phyloP scores from a whole-genome alignment of 2,797 vertebrate species.

The Phalloptychus januarius region DNA sequence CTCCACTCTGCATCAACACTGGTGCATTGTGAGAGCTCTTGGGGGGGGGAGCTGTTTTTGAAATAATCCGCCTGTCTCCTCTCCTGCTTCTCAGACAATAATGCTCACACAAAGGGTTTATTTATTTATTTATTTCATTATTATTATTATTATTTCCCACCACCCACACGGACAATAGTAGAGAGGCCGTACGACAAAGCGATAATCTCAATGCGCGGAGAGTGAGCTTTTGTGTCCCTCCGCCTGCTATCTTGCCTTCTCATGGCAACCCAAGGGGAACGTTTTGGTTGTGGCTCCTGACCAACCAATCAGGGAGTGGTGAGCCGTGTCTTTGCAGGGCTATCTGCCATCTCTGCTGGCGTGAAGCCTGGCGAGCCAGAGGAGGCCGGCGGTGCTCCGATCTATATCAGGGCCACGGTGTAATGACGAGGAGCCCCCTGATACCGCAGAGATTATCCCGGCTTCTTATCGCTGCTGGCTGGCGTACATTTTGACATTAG shows the following conservation, averaged over 20 bases:
- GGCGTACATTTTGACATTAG: conserved; percentile 73
- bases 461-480: conserved; percentile 70
- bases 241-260: conserved; percentile 60
- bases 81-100: conserved; percentile 77
- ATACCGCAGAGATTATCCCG: conserved; percentile 75
- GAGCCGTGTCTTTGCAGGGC: conserved; percentile 71
- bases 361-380: conserved; percentile 62
- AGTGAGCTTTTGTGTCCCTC: conserved; percentile 56
- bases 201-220: conserved; percentile 65
- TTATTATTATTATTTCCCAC: conserved; percentile 43
- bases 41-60: conserved; percentile 63
- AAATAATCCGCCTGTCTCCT: conserved; percentile 76
- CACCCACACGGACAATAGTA: conserved; percentile 67
- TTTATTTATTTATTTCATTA: neutral
- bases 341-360: conserved; percentile 72
- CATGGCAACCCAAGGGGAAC: conserved; percentile 44
- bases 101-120: conserved; percentile 68
- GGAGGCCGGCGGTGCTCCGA: conserved; percentile 65
- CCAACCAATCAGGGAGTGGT: conserved; percentile 72
- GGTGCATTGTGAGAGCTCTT: conserved; percentile 71
- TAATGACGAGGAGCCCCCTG: conserved; percentile 73
- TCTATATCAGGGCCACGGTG: conserved; percentile 73
- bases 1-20: conserved; percentile 73
- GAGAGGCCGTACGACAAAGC: conserved; percentile 67
- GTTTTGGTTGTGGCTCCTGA: conserved; percentile 72